Percentiles rank a stretch among this genome's conserved stretches.
Conservation (phyloP, 2,888 invertebrate species). For the Macaria liturata region DNA sequence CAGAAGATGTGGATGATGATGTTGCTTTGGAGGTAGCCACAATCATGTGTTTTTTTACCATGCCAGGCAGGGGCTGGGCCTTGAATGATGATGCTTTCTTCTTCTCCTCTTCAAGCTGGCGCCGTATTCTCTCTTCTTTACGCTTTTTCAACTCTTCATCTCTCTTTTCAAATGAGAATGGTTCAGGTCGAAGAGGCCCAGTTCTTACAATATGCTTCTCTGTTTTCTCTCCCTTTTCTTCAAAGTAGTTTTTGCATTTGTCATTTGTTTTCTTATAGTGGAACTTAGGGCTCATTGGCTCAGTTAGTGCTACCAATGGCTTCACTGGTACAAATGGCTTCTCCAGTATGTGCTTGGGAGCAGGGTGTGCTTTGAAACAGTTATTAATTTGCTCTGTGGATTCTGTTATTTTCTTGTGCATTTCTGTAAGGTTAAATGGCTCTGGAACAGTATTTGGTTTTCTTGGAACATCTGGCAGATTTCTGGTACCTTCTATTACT, state of each 20-base stretch:
- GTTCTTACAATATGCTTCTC: conserved; percentile 47
- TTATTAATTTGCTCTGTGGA: conserved; percentile 45
- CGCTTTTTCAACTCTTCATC: conserved; percentile 82
- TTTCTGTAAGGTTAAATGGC: conserved; percentile 86
- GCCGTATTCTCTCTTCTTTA: conserved; percentile 85
- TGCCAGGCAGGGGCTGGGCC: conserved; percentile 86
- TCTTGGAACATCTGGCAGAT: conserved; percentile 74
- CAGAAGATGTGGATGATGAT: conserved; percentile 62
- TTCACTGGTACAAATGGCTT: conserved; percentile 67
- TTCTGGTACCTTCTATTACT: conserved; percentile 77
- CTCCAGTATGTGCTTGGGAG: conserved; percentile 81
- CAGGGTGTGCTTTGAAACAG: conserved; percentile 85
- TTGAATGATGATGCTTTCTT: conserved; percentile 86
- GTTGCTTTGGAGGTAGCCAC: conserved; percentile 48
- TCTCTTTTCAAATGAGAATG: conserved; percentile 88
- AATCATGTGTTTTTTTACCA: conserved; percentile 68
- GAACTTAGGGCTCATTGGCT: conserved; percentile 64
- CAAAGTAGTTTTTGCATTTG: background rate
- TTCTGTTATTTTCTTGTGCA: conserved; percentile 65
- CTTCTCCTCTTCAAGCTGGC: conserved; percentile 81
- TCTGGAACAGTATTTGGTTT: conserved; percentile 84
- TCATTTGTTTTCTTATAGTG: conserved; percentile 52
- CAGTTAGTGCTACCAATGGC: conserved; percentile 51
- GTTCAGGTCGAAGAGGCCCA: conserved; percentile 68
- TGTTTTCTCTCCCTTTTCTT: conserved; percentile 10